Base-by-base conservation (phyloP, 2,888 invertebrate species). In the Globia sparganii region DNA sequence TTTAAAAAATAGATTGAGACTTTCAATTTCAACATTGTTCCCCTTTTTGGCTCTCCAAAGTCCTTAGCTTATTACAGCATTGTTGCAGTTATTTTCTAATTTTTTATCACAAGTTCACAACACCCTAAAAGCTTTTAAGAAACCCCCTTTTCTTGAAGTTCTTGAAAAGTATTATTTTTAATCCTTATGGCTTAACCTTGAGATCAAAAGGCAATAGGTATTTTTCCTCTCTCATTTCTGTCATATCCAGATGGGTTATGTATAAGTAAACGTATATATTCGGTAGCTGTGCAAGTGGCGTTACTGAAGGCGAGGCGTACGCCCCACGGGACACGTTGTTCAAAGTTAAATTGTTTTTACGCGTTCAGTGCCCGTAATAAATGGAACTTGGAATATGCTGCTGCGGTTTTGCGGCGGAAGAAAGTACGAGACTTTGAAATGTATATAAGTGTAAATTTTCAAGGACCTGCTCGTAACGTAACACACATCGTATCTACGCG, bases 301-400 rank as follows among this genome's bases (percentile, higher is more conserved):
- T 85, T 78, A 80, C 78, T 78, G 73, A 66, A 77, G 76, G 75
- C 70, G 58, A 77, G 76, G 75, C 70, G 58, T 64, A 70, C 77
- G 72, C 85, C 85, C 81, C 83, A 71, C 78, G 85, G 85, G 87
- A 86, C 76, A 77, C 81, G 82, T 78, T 86, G 86, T 85, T 86
- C 81, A 85, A 87, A 87, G 86, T 87, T 87, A 86, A 87, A 87
- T 87, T 87, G 86, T 87, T 87, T 87, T 87, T 87, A 86, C 87
- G 83, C 87, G 85, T 83, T 87, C 83, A 85, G 85, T 79, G 84
- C 79, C 83, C 84, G 79, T 87, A 84, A 82, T 86, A 84, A 83
- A 86, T 81, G 75, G 73, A 77, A 84, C 77, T 86, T 86, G 75
- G 75, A 84, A 86, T 80, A 79, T 75, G 75, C 77, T 86, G 75